Evolutionary conservation across 1,140 invertebrate species (phyloP), one percentile per base, ranked within the genome.

Genomic region (Heterodera schachtii): DNA sequence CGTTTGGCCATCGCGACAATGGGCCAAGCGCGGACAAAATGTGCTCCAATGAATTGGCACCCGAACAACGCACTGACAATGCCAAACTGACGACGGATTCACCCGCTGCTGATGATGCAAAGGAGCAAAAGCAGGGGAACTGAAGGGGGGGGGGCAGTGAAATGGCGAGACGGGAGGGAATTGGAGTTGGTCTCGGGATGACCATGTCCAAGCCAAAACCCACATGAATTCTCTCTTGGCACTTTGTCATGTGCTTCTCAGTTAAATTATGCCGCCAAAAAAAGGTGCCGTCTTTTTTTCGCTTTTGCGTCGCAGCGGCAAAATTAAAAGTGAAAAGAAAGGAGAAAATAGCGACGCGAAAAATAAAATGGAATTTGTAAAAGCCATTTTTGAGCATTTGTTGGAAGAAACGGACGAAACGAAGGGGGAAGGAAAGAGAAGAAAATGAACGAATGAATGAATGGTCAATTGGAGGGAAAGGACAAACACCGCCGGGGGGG

Each of bases 21-120:
- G 76, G 76, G 3, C 64, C 64, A 46, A 78, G 64, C 19, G 31
- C 9, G 43, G 31, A 11, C 60, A 78, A 78, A 78, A 78, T 67
- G 44, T 78, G 64, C 49, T 78, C 76, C 44, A 78, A 67, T 46
- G 76, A 21, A 16, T 78, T 49, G 19, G 49, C 64, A 41, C 21
- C 76, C 21, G 76, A 43, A 78, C 76, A 78, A 41, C 13, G 47
- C 21, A 78, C 70, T 5, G 64, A 43, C 66, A 78, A 31, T 13
- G 31, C 31, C 31, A 47, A 47, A 52, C 44, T 13, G 21, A 6
- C 47, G 41, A 31, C 31, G 31, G 31, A 31, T 31, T 31, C 31
- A 31, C 31, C 44, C n/a, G 44, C 5, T 46, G 41, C 16, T 69
- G 44, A 11, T 52, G 49, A 8, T 52, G 49, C 11, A 8, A 21